These are phyloP conservation scores for Acanthosepion pharaonis DNA, from an alignment of 2,888 invertebrate species.

Conservation along the genomic window DNA sequence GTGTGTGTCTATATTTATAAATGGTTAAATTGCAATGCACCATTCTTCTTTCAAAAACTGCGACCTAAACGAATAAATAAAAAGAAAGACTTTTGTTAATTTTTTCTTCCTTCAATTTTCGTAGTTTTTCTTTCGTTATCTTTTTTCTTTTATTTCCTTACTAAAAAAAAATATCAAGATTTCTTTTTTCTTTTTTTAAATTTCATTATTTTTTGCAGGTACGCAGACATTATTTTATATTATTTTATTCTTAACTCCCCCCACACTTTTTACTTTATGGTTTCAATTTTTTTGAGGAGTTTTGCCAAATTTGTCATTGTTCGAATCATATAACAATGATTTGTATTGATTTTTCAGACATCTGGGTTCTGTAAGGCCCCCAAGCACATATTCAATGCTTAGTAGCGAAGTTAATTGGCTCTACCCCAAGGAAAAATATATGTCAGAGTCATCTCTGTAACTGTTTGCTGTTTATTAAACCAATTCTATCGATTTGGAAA, in stretches of 20 bases:
- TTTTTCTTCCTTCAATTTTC: background rate
- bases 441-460: background rate
- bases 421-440: background rate
- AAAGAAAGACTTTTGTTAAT: background rate
- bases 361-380: background rate
- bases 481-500: background rate
- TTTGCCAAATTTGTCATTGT: slow-evolving; percentile 12
- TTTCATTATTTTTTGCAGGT: background rate
- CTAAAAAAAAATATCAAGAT: background rate
- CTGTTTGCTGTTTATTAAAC: background rate
- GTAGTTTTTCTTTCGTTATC: background rate
- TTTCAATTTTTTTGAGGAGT: background rate
- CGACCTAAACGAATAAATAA: background rate
- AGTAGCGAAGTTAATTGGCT: background rate
- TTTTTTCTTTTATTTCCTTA: background rate
- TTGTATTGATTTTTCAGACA: background rate
- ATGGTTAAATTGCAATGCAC: background rate
- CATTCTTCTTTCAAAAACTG: background rate
- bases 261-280: background rate
- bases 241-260: background rate
- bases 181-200: background rate
- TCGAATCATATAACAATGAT: background rate
- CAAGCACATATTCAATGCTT: background rate
- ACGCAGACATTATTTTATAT: background rate
- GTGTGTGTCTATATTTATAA: background rate